Base-by-base conservation (phyloP, 2,888 invertebrate genomes). In the Limnephilus marmoratus region DNA sequence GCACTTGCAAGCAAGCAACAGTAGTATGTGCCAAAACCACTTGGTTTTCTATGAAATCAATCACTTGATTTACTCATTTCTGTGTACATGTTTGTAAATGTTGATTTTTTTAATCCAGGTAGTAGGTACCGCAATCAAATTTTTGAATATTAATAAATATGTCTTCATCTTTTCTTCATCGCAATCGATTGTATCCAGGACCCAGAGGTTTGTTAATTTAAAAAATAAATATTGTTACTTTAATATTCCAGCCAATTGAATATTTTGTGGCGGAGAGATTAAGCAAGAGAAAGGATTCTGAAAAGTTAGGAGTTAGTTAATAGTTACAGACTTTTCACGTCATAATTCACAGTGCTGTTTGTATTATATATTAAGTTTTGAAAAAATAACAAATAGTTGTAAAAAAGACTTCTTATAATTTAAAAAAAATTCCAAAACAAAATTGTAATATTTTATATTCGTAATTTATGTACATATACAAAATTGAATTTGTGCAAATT, bases 191-290 rank as follows among this genome's bases (percentile, higher is more conserved):
- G 31, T 29, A 31, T 81, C 90, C 90, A 90, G 90, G 90, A 90
- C 18, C 90, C 90, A 90, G 90, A 90, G 90, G 90, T 90, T 90
- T 41, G 90, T 90, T n/a, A 15, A n/a, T 81, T 89, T 41, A 41
- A 68, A 37, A 34, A 68, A 68, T 68, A n/a, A 68, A 18, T 68
- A 7, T 68, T 68, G 24, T 68, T 68, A 68, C n/a, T 68, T 0
- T n/a, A n/a, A 9, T 68, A 24, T 24, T 49, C 1, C 9, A 68
- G 68, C 24, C 24, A 68, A 68, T n/a, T 24, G 24, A 68, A 68
- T 68, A 68, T n/a, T 68, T 24, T 68, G 9, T 68, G 68, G 68
- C 9, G 7, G 24, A 68, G 24, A 24, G 24, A 68, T 18, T 5
- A 7, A 68, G 24, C 3, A 24, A 68, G 24, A 5, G 4, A 68